phyloP scores from a whole-genome alignment of 2,888 invertebrate genomes.

The Hanleya hanleyi region DNA sequence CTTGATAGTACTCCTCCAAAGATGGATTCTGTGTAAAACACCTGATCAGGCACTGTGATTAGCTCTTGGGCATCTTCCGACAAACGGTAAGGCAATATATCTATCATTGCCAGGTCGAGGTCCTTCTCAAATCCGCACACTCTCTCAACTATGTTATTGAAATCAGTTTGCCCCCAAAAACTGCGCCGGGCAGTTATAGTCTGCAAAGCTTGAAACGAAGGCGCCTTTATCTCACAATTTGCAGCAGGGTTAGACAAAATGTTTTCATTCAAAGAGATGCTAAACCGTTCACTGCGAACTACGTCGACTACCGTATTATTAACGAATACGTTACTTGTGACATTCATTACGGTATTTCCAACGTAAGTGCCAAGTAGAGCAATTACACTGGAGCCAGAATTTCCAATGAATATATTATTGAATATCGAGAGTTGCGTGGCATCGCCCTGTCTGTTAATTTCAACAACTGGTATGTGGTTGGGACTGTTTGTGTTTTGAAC shows the following conservation, averaged over 20 bases:
- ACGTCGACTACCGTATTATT: neutral
- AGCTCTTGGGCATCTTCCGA: neutral
- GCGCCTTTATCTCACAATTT: neutral
- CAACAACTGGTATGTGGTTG: neutral
- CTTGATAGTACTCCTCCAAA: neutral
- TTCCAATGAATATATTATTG: constrained; percentile 25
- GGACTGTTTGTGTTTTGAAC: too few species aligned
- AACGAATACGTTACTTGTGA: neutral
- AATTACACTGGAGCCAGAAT: neutral
- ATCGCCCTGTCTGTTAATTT: neutral
- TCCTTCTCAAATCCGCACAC: constrained; percentile 35
- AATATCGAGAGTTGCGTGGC: neutral
- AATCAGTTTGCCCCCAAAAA: constrained; percentile 15
- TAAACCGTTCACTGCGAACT: neutral
- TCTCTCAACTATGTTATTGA: neutral
- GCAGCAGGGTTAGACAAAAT: neutral
- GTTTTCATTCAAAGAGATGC: neutral
- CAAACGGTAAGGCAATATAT: constrained; percentile 19
- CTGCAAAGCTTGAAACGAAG: neutral
- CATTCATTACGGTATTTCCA: neutral
- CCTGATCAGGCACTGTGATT: neutral
- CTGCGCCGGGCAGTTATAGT: constrained; percentile 17
- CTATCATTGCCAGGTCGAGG: constrained; percentile 18
- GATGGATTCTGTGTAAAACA: neutral
- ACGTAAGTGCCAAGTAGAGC: neutral